A percentile compares a stretch with the other conserved stretches of the same genome.
Conservation (phyloP, 2,888 invertebrate genomes). For the Phrixothrix hirtus region DNA sequence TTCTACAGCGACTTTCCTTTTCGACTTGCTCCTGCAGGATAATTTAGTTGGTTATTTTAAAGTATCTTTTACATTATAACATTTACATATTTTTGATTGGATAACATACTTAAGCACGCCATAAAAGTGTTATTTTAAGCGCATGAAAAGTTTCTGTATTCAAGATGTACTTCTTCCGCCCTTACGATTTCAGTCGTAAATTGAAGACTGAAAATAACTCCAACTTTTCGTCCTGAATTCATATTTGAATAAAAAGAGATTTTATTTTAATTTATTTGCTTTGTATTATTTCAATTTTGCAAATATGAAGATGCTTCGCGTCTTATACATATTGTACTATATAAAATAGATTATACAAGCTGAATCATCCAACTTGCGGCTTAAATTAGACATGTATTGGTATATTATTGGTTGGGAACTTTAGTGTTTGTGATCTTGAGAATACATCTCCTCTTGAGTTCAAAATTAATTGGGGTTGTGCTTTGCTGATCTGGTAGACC, state of each 20-base stretch:
- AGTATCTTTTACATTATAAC: constrained; percentile 7
- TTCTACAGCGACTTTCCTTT: constrained; percentile 17
- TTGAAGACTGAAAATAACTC: constrained; percentile 14
- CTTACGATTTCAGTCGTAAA: constrained; percentile 5
- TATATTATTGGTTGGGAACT: constrained; percentile 16
- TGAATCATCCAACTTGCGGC: constrained; percentile 3
- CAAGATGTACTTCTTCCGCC: constrained; percentile 13
- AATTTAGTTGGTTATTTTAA: too few relatives aligned
- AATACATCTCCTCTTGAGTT: constrained; percentile 18
- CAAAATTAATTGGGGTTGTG: constrained; percentile 18
- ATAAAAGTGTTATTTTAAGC: constrained; percentile 20
- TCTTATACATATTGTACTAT: not conserved
- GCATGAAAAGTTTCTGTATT: constrained; percentile 18
- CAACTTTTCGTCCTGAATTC: constrained; percentile 16
- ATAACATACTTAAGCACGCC: constrained; percentile 12
- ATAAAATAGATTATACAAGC: constrained; percentile 4
- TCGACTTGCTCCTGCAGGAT: too few relatives aligned
- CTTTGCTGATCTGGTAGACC: constrained; percentile 11
- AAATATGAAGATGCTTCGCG: not conserved
- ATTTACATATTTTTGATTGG: constrained; percentile 17
- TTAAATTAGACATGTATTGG: constrained; percentile 16
- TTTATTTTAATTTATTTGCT: constrained; percentile 24
- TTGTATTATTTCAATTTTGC: constrained; percentile 19
- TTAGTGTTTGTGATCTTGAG: constrained; percentile 19
- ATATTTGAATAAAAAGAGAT: constrained; percentile 19